These are phyloP conservation scores for Kradibia gibbosae DNA, from an alignment of 1,140 invertebrate genomes.

Conservation along the genomic window DNA sequence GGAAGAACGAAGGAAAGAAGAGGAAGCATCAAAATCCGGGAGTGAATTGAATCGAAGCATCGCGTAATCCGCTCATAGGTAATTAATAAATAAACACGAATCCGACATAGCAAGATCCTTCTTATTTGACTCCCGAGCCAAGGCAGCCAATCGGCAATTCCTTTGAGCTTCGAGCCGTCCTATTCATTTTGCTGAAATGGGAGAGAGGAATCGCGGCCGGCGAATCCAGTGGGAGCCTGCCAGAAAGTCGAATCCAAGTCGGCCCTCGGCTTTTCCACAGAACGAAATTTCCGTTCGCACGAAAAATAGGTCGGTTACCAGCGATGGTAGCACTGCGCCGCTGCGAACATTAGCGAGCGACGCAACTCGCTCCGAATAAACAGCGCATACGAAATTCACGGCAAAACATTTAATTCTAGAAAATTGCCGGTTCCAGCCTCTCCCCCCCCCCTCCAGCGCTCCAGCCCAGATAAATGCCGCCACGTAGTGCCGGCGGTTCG, in stretches of 20 bases:
- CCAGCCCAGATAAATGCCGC: slow-evolving; percentile 11
- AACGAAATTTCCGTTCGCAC: not conserved
- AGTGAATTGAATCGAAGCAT: too few species aligned
- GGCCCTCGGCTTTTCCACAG: not conserved
- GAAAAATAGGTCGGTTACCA: not conserved
- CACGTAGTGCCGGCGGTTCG: not conserved
- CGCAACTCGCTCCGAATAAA: not conserved
- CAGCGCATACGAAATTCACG: slow-evolving; percentile 26
- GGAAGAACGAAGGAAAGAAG: too few species aligned
- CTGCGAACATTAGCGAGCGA: not conserved
- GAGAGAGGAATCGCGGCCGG: not conserved
- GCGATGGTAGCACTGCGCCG: not conserved
- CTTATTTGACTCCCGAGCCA: not conserved
- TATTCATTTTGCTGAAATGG: not conserved
- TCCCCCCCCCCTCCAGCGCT: not conserved
- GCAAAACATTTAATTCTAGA: slow-evolving; percentile 44
- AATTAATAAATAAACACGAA: too few species aligned
- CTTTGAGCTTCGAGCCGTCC: not conserved
- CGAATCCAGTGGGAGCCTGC: not conserved
- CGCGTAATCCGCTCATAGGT: too few species aligned
- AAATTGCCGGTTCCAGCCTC: slow-evolving; percentile 35
- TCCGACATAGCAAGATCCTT: not conserved
- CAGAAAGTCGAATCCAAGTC: not conserved
- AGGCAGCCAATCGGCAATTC: not conserved
- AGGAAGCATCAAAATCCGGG: too few species aligned